phyloP scores from a whole-genome alignment of 2,113 vertebrate genomes.

The Craseonycteris thonglongyai region DNA sequence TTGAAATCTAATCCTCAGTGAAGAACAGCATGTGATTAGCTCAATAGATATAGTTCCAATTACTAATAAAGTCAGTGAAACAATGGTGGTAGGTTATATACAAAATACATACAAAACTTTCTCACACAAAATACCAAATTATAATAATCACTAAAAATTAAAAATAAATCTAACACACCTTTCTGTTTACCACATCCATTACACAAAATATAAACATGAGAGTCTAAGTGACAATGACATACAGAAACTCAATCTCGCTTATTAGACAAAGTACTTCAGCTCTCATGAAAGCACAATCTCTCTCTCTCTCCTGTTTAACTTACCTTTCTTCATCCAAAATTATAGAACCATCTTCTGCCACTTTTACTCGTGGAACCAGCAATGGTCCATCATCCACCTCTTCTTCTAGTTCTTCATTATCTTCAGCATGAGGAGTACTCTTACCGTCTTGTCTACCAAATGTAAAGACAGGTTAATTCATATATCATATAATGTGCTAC shows the following conservation, averaged over 20 bases:
- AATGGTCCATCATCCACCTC: slow-evolving; percentile 79
- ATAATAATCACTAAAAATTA: slow-evolving; percentile 29
- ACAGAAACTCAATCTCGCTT: neutral
- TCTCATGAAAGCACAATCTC: neutral
- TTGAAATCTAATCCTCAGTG: neutral
- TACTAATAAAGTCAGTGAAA: neutral
- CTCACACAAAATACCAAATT: neutral
- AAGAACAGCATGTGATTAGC: neutral
- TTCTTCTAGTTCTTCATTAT: slow-evolving; percentile 74
- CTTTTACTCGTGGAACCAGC: slow-evolving; percentile 94
- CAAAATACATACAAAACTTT: neutral
- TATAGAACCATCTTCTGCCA: slow-evolving; percentile 96
- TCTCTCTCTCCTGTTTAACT: neutral
- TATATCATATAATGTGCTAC: too few species aligned
- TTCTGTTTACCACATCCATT: neutral
- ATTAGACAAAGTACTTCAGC: neutral
- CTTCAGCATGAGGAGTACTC: slow-evolving; percentile 66
- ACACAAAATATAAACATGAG: neutral
- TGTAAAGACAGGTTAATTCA: neutral
- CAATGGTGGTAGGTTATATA: neutral
- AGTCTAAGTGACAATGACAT: neutral
- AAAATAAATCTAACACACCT: neutral
- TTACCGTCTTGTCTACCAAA: slow-evolving; percentile 74
- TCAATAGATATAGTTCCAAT: neutral
- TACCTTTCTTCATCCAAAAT: slow-evolving; percentile 98